These are phyloP conservation scores for Cepphus grylle DNA, from an alignment of 2,113 vertebrate species.

Conservation along the genomic window DNA sequence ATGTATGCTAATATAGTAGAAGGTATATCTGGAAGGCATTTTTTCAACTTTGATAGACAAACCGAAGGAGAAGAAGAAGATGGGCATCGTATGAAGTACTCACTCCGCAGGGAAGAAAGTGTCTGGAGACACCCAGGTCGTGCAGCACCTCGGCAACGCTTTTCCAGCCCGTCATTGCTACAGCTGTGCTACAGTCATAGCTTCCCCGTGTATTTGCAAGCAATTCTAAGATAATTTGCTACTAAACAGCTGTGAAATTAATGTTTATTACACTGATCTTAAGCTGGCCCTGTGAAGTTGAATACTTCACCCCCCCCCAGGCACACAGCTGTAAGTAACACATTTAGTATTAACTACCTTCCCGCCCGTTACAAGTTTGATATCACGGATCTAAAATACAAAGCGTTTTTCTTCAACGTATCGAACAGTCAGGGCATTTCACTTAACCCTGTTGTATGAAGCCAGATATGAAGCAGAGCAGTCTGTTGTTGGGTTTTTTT, in stretches of 20 bases:
- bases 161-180: not conserved
- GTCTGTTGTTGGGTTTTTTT: not conserved
- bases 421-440: not conserved
- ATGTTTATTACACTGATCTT: conserved; percentile 3
- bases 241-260: not conserved
- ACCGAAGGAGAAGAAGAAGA: not conserved
- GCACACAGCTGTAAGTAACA: not conserved
- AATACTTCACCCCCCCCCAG: not conserved
- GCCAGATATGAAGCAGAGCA: not conserved
- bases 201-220: not conserved
- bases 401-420: not conserved
- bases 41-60: conserved; percentile 13
- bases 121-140: not conserved
- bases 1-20: conserved; percentile 52
- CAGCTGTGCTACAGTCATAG: not conserved
- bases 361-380: not conserved
- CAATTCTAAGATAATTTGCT: not conserved
- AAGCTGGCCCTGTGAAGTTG: not conserved
- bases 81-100: not conserved
- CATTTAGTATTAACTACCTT: not conserved
- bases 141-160: not conserved
- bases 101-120: not conserved
- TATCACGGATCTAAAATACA: not conserved
- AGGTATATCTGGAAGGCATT: conserved; percentile 17
- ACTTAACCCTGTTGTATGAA: not conserved